phyloP scores from a whole-genome alignment of 2,113 vertebrate genomes.

The Lepus europaeus region DNA sequence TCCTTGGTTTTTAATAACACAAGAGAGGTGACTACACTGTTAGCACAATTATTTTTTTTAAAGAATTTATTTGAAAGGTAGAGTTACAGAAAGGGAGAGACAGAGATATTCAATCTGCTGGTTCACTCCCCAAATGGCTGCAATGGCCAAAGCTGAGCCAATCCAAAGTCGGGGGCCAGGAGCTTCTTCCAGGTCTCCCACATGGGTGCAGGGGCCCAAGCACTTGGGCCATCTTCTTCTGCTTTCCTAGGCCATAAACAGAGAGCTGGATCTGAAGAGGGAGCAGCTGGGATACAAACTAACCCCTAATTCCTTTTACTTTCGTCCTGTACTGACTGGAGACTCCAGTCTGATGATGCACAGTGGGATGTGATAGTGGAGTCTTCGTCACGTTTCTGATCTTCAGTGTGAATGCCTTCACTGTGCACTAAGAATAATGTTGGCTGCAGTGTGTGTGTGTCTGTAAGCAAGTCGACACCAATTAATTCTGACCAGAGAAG shows the following conservation, averaged over 20 bases:
- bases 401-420: not conserved
- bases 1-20: not conserved
- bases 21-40: not conserved
- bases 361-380: not conserved
- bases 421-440: not conserved
- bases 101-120: no score
- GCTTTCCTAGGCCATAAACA: no score
- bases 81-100: no score
- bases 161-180: no score
- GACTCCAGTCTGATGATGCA: not conserved
- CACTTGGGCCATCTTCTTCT: no score
- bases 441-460: not conserved
- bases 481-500: constrained; percentile 32
- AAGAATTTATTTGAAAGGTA: not conserved
- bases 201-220: no score
- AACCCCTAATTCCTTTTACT: constrained; percentile 38
- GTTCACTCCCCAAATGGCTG: no score
- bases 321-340: not conserved
- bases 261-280: no score
- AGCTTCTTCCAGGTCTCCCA: no score
- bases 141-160: no score
- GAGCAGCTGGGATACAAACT: no score
- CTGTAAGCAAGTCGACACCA: not conserved
- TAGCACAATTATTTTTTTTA: not conserved
- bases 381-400: not conserved